Conservation (phyloP, 2,888 invertebrate genomes). For the Mesorhabditis belari region DNA sequence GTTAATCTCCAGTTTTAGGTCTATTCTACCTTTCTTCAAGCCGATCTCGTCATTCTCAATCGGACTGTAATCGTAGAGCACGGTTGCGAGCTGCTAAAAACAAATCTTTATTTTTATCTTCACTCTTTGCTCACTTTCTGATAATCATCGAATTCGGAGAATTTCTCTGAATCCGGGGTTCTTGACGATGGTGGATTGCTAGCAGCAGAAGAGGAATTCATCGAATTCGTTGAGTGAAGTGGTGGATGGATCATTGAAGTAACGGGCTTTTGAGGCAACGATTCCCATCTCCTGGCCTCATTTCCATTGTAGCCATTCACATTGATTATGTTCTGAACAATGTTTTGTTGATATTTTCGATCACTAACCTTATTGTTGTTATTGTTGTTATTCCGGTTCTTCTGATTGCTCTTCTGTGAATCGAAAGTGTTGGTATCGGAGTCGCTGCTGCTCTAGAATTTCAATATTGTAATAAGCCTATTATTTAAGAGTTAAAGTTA, state of each 20-base stretch:
- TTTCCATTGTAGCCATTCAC: too few species aligned
- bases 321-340: too few species aligned
- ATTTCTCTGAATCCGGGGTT: slow-evolving; percentile 37
- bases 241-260: background rate
- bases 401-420: slow-evolving; percentile 20
- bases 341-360: too few species aligned
- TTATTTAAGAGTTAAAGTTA: background rate
- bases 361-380: too few species aligned
- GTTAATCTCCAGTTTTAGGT: background rate
- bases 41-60: slow-evolving; percentile 47
- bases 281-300: background rate
- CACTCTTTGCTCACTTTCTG: too few species aligned
- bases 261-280: background rate
- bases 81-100: slow-evolving; percentile 28
- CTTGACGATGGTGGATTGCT: slow-evolving; percentile 17
- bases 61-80: slow-evolving; percentile 47
- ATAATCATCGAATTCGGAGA: slow-evolving; percentile 34
- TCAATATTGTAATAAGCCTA: background rate
- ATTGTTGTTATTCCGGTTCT: slow-evolving; percentile 6
- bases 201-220: background rate
- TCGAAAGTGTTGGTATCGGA: slow-evolving; percentile 38
- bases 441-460: slow-evolving; percentile 28
- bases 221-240: background rate
- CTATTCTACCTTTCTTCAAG: slow-evolving; percentile 33
- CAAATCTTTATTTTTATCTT: too few species aligned